These are phyloP conservation scores for Habroteleia sp. DNA, from an alignment of 2,888 invertebrate genomes.

Conservation along the genomic window DNA sequence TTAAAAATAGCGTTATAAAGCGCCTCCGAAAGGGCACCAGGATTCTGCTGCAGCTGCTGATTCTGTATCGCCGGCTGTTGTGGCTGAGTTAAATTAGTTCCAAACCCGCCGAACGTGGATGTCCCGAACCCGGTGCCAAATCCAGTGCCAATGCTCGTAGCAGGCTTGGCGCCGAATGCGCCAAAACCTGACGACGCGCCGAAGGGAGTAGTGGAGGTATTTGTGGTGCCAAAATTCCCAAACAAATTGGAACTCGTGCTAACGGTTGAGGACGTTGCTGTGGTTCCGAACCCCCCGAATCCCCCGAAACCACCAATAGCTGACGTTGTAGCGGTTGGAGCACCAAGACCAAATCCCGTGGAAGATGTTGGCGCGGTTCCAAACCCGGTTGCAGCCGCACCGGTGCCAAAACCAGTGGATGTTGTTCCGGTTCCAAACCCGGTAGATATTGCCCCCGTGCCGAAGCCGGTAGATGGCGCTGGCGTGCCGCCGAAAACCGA, in stretches of 20 bases:
- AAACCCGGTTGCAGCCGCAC: conserved; percentile 82
- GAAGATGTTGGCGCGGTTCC: conserved; percentile 77
- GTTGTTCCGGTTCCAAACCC: too few relatives aligned
- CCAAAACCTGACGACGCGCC: conserved; percentile 82
- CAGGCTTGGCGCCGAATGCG: conserved; percentile 82
- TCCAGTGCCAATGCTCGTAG: too few relatives aligned
- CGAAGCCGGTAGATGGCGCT: conserved; percentile 16
- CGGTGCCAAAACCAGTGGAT: conserved; percentile 77
- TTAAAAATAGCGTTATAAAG: conserved; percentile 89
- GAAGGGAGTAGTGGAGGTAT: conserved; percentile 79
- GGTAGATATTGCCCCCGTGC: too few relatives aligned
- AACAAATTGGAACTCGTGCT: conserved; percentile 82
- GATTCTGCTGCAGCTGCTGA: conserved; percentile 80
- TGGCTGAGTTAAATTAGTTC: conserved; percentile 69
- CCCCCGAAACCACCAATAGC: conserved; percentile 74
- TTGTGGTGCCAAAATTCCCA: conserved; percentile 82
- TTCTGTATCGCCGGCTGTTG: conserved; percentile 68
- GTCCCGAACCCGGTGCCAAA: conserved; percentile 81
- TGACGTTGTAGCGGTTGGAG: conserved; percentile 69
- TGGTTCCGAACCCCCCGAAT: conserved; percentile 74
- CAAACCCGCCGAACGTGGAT: conserved; percentile 74
- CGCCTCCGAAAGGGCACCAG: conserved; percentile 85
- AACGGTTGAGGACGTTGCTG: conserved; percentile 74
- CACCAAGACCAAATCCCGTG: conserved; percentile 72
- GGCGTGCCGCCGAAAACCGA: conserved; percentile 28